These are phyloP conservation scores for Schizopygopsis pylzovi DNA, from an alignment of 2,797 vertebrate species.

Conservation along the genomic window DNA sequence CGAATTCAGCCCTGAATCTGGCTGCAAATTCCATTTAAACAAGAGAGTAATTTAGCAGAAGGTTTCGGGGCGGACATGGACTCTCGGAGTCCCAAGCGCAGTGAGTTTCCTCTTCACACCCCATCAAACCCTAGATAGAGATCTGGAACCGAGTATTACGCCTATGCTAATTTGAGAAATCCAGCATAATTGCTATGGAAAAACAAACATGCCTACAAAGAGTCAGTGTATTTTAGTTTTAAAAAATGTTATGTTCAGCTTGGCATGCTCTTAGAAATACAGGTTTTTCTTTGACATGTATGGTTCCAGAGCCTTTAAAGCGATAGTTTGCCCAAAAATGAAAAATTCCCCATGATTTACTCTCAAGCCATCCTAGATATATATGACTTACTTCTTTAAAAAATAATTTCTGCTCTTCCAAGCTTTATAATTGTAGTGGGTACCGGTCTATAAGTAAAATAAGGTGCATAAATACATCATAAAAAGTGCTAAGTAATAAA, in stretches of 20 bases:
- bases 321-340: not conserved
- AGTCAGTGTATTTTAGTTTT: not conserved
- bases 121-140: constrained; percentile 8
- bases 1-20: constrained; percentile 62
- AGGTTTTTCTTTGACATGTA: not conserved
- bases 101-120: constrained; percentile 41
- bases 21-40: constrained; percentile 68
- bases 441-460: too few relatives aligned
- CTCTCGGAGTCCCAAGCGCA: constrained; percentile 44
- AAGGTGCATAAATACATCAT: too few relatives aligned
- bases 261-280: not conserved
- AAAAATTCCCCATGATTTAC: not conserved
- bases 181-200: constrained; percentile 11
- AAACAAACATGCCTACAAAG: constrained; percentile 11
- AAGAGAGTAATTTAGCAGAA: constrained; percentile 66
- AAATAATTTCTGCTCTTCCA: not conserved
- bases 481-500: too few relatives aligned
- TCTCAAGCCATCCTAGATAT: not conserved
- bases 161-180: constrained; percentile 36
- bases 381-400: not conserved
- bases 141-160: constrained; percentile 11
- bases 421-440: too few relatives aligned
- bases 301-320: not conserved
- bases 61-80: constrained; percentile 46
- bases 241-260: not conserved